Evolutionary conservation across 2,113 vertebrate species (phyloP).

Genomic region (Pangasianodon hypophthalmus): DNA sequence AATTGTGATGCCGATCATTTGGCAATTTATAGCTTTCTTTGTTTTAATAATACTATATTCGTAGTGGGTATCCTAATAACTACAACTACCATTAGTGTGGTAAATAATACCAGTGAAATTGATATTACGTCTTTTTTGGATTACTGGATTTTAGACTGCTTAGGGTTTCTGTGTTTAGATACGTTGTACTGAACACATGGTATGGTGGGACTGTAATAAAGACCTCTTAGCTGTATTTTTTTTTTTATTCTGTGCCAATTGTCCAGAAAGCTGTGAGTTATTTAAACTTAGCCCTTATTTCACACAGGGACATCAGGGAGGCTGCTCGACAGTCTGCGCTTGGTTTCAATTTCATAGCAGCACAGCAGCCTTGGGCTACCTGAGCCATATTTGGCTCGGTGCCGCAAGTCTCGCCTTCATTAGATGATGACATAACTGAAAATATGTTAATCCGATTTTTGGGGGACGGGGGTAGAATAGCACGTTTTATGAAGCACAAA

Average conservation of each 20-base stretch:
- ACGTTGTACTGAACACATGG: slow-evolving; percentile 26
- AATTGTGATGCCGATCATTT: slow-evolving; percentile 11
- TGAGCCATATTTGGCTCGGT: slow-evolving; percentile 74
- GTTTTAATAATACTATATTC: background rate
- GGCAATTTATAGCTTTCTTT: background rate
- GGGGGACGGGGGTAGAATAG: slow-evolving; percentile 7
- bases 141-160: slow-evolving; percentile 9
- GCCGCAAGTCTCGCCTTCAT: slow-evolving; percentile 54
- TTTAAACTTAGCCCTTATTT: slow-evolving; percentile 63
- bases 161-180: slow-evolving; percentile 5
- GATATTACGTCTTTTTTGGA: background rate
- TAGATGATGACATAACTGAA: slow-evolving; percentile 60
- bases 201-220: slow-evolving; percentile 49
- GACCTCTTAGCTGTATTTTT: slow-evolving; percentile 47
- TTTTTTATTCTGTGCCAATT: slow-evolving; percentile 58
- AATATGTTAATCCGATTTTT: slow-evolving; percentile 52
- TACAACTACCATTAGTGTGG: background rate
- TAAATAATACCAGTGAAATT: background rate
- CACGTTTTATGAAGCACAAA: slow-evolving; percentile 14
- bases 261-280: slow-evolving; percentile 62
- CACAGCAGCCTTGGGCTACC: slow-evolving; percentile 69
- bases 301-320: slow-evolving; percentile 58
- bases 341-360: slow-evolving; percentile 74
- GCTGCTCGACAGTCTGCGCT: slow-evolving; percentile 60
- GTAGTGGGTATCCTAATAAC: background rate